phyloP scores from a whole-genome alignment of 2,888 invertebrate species.

The Drosophila nr. fundita region DNA sequence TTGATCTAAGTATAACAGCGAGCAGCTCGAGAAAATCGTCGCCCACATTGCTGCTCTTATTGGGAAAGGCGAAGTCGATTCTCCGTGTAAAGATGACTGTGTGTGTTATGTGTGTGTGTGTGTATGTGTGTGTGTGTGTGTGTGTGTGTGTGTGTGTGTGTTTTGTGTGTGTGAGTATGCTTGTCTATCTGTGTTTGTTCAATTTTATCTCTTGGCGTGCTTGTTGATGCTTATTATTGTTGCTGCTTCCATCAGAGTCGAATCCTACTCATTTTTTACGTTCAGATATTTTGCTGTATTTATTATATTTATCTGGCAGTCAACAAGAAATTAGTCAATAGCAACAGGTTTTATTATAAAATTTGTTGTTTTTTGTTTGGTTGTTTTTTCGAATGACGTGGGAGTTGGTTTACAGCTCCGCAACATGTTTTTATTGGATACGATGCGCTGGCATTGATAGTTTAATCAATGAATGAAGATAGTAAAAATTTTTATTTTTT shows the following conservation, averaged over 20 bases:
- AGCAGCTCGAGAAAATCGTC: slow-evolving; percentile 54
- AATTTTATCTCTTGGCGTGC: slow-evolving; percentile 41
- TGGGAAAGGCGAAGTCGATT: slow-evolving; percentile 53
- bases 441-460: slow-evolving; percentile 43
- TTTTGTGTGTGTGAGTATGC: background rate
- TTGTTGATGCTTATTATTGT: slow-evolving; percentile 35
- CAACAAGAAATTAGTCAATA: slow-evolving; percentile 61
- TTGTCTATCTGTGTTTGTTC: slow-evolving; percentile 8
- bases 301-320: slow-evolving; percentile 46
- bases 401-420: slow-evolving; percentile 55
- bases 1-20: slow-evolving; percentile 31
- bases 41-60: slow-evolving; percentile 59
- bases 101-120: slow-evolving; percentile 1
- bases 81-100: slow-evolving; percentile 6
- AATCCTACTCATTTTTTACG: slow-evolving; percentile 58
- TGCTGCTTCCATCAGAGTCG: slow-evolving; percentile 20
- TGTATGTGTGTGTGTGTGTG: background rate
- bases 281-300: slow-evolving; percentile 35
- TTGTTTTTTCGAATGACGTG: slow-evolving; percentile 40
- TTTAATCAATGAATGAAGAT: slow-evolving; percentile 70
- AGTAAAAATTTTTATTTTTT: slow-evolving; percentile 19
- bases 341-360: slow-evolving; percentile 64
- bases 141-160: background rate
- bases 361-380: slow-evolving; percentile 11
- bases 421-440: slow-evolving; percentile 20